phyloP scores from a whole-genome alignment of 2,888 invertebrate species.

The Leucophora obtusa region DNA sequence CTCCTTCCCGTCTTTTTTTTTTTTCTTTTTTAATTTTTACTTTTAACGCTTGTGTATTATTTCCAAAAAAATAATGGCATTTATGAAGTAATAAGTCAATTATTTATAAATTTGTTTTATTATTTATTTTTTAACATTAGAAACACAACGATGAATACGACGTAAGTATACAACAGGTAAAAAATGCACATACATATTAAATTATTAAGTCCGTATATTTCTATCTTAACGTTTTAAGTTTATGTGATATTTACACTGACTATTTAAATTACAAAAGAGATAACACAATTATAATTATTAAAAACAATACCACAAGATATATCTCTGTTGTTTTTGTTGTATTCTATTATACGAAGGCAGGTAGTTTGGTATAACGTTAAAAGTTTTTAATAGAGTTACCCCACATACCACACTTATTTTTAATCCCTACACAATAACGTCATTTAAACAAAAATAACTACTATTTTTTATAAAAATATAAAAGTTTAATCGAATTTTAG shows the following conservation, averaged over 20 bases:
- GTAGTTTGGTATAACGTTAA: neutral
- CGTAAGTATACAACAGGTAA: neutral
- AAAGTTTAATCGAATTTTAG: neutral
- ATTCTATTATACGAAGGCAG: neutral
- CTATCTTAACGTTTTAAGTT: conserved; percentile 9
- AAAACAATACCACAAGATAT: neutral
- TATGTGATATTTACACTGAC: conserved; percentile 30
- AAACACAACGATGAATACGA: neutral
- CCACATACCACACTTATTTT: neutral
- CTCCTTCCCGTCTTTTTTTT: neutral
- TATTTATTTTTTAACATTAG: neutral
- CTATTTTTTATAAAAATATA: neutral
- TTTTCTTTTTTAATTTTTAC: conserved; percentile 7
- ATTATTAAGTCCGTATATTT: neutral
- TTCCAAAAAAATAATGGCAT: conserved; percentile 25
- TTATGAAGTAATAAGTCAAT: conserved; percentile 6
- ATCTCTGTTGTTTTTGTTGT: neutral
- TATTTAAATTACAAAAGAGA: conserved; percentile 37
- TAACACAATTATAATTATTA: neutral
- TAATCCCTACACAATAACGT: neutral
- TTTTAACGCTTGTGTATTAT: conserved; percentile 10
- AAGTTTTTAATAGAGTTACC: neutral
- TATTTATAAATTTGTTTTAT: conserved; percentile 12
- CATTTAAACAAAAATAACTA: neutral
- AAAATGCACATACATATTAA: neutral